Base-by-base conservation (phyloP, 2,888 invertebrate genomes). In the Sesamia inferens region DNA sequence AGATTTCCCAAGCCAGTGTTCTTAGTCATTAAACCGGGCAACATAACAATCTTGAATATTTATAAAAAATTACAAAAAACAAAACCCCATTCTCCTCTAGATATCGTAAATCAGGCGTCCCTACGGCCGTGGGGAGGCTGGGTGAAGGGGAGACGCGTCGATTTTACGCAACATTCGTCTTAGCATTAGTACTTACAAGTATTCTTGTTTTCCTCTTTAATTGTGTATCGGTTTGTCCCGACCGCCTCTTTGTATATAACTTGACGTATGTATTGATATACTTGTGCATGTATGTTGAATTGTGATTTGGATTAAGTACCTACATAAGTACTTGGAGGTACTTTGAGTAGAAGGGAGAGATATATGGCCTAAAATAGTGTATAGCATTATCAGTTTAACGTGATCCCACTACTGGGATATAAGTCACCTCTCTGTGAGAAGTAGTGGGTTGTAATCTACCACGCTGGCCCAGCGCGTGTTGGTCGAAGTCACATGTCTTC, bases 141-240 rank as follows among this genome's bases (percentile, higher is more conserved):
- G 88, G 87, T 88, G 79, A 86, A 87, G 61, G 74, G 88, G 90
- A 88, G 90, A 86, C 91, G 92, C 91, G 93, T 94, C 95, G 95
- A 96, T 96, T 96, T 96, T 96, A 94, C 96, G 95, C 95, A 95
- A 96, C 95, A 95, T 96, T 95, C 96, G 95, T 95, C 95, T 95
- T 94, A 93, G 94, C 93, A 94, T 94, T 95, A 95, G 93, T 94
- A 94, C 92, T 93, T 92, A 92, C 92, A 92, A 92, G 92, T 91
- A 92, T 91, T 90, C 93, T 92, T 95, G 94, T 94, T 94, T 94
- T 94, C 92, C 93, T 92, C 92, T 95, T 94, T 96, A 95, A 95
- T 95, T 96, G 95, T 95, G 93, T 95, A 95, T 94, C 92, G 94
- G 94, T 93, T 94, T 90, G 91, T 84, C 88, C 88, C 90, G 70